phyloP scores from a whole-genome alignment of 1,140 invertebrate genomes.

The Drosophila rufa region DNA sequence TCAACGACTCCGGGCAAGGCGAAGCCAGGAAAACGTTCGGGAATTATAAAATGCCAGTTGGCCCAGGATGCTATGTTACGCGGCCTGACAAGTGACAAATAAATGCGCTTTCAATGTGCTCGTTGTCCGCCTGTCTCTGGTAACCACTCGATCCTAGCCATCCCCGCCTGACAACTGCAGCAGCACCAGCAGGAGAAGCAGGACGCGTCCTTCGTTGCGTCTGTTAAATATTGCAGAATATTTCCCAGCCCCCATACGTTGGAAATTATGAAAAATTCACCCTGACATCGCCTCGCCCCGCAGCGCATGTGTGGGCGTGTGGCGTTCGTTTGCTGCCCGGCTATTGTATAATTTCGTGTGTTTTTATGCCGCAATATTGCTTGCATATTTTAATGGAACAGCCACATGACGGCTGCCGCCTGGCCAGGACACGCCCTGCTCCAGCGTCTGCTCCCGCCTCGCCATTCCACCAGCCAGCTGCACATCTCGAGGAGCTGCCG shows the following conservation, averaged over 20 bases:
- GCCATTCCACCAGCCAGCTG: constrained; percentile 20
- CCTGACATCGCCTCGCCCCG: constrained; percentile 20
- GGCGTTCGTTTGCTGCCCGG: constrained; percentile 22
- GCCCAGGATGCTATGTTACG: constrained; percentile 34
- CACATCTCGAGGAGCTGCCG: constrained; percentile 56
- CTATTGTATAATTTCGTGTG: constrained; percentile 74
- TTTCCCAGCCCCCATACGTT: constrained; percentile 55
- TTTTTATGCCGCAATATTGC: constrained; percentile 81
- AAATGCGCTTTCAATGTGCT: constrained; percentile 79
- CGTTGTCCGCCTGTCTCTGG: constrained; percentile 53
- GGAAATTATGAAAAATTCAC: constrained; percentile 78
- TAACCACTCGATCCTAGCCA: constrained; percentile 57
- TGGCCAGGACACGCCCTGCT: constrained; percentile 36
- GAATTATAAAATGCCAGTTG: constrained; percentile 79
- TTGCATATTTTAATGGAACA: constrained; percentile 81
- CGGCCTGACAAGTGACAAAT: constrained; percentile 80
- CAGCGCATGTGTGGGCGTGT: constrained; percentile 9
- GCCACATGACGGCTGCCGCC: constrained; percentile 69
- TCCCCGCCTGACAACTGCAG: constrained; percentile 68
- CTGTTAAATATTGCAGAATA: constrained; percentile 77
- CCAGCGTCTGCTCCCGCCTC: not conserved
- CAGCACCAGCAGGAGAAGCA: constrained; percentile 26
- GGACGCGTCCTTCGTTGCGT: constrained; percentile 3
- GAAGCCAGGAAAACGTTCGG: constrained; percentile 39
- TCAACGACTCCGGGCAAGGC: constrained; percentile 45